Evolutionary conservation across 2,888 invertebrate genomes (phyloP).

Genomic region (Apodemia mormo): DNA sequence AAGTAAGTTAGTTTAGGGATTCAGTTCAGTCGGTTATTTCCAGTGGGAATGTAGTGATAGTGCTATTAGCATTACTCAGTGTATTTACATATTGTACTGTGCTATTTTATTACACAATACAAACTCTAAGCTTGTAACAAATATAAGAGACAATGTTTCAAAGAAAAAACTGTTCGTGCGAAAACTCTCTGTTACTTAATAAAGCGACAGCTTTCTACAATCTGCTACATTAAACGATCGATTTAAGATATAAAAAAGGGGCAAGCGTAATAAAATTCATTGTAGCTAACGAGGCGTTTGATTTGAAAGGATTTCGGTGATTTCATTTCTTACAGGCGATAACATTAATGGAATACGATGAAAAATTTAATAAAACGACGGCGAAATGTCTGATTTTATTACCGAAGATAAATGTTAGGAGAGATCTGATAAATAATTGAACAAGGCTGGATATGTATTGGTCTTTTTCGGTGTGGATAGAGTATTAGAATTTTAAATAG

Average conservation of each 20-base stretch:
- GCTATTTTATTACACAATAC: no score
- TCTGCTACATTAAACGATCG: neutral
- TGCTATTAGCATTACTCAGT: no score
- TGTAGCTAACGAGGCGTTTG: conserved; percentile 35
- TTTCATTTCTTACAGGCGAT: conserved; percentile 3
- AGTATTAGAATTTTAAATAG: neutral
- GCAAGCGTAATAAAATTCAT: conserved; percentile 32
- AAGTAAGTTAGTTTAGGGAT: no score
- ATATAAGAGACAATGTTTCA: no score
- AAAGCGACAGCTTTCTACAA: neutral
- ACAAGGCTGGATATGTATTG: conserved; percentile 20
- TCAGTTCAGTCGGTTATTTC: no score
- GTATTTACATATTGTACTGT: no score
- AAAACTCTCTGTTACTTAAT: no score
- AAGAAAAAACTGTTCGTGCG: no score
- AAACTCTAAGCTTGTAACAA: no score
- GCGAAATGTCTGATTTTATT: conserved; percentile 1
- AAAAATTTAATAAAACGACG: conserved; percentile 1
- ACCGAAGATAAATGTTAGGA: conserved; percentile 9
- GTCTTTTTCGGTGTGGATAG: neutral
- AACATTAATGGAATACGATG: conserved; percentile 10
- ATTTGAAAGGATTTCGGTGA: conserved; percentile 27
- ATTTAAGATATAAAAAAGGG: conserved; percentile 5
- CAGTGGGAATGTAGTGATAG: no score
- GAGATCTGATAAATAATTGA: conserved; percentile 7